A percentile compares a stretch with the other conserved stretches of the same genome.
These are phyloP conservation scores for Alauda arvensis DNA, from an alignment of 2,797 vertebrate species.

Conservation along the genomic window DNA sequence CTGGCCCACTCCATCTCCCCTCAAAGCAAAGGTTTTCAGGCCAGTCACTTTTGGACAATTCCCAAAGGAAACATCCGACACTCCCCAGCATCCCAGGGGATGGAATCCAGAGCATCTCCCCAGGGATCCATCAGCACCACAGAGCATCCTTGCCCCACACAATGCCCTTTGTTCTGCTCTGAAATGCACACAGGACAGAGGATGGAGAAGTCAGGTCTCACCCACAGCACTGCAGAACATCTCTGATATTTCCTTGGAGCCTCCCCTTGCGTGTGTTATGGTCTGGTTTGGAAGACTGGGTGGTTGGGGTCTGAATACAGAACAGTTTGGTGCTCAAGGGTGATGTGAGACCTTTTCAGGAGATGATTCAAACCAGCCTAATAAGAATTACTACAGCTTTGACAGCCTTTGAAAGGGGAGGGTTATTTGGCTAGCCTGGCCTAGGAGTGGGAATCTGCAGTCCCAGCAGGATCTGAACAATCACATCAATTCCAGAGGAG, in stretches of 20 bases:
- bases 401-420: neutral
- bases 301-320: neutral
- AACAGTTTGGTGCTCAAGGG: neutral
- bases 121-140: neutral
- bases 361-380: neutral
- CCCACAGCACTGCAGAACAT: neutral
- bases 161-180: neutral
- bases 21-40: neutral
- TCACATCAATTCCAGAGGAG: neutral
- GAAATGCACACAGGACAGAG: neutral
- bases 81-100: neutral
- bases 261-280: neutral
- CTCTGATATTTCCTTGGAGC: neutral
- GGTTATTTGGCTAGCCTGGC: neutral
- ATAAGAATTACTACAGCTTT: conserved; percentile 9
- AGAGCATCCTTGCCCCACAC: neutral
- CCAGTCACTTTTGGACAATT: neutral
- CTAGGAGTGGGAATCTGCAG: neutral
- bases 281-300: neutral
- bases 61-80: neutral
- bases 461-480: neutral
- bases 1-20: neutral
- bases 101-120: neutral
- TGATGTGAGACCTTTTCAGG: conserved; percentile 7
- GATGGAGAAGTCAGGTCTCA: neutral